phyloP scores from a whole-genome alignment of 2,888 invertebrate genomes.

The Phragmatobia fuliginosa region DNA sequence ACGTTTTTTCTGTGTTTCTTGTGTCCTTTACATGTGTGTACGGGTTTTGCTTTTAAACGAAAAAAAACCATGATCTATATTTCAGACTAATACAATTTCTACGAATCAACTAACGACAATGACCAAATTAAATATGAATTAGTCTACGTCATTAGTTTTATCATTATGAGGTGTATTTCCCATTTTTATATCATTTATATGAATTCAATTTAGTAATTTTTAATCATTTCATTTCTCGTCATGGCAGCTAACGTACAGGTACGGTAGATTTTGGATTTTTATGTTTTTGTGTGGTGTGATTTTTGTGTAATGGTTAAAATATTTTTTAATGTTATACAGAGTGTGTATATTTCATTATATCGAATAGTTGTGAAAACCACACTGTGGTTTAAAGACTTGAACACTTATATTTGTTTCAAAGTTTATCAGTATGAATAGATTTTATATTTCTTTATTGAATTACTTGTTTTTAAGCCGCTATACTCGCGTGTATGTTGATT shows the following conservation, averaged over 20 bases:
- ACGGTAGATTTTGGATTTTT: constrained; percentile 3
- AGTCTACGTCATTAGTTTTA: constrained; percentile 22
- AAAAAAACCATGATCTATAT: no score
- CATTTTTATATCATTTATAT: constrained; percentile 30
- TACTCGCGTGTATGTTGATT: no score
- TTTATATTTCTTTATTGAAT: no score
- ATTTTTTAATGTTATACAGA: not conserved
- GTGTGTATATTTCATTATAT: not conserved
- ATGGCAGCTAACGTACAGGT: constrained; percentile 41
- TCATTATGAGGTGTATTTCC: constrained; percentile 26
- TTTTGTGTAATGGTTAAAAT: not conserved
- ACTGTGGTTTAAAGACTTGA: not conserved
- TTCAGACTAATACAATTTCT: not conserved
- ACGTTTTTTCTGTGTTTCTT: no score
- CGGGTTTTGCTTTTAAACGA: no score
- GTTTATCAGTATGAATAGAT: not conserved
- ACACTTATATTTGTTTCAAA: not conserved
- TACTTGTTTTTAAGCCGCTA: no score
- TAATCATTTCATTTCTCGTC: constrained; percentile 29
- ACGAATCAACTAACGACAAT: not conserved
- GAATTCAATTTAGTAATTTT: constrained; percentile 17
- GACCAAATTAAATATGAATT: constrained; percentile 36
- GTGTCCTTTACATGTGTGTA: no score
- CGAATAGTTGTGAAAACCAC: not conserved
- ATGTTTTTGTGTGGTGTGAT: not conserved